A percentile compares a stretch with the other conserved stretches of the same genome.
Conservation (phyloP, 2,797 vertebrate species). For the Acipenser transmontanus region DNA sequence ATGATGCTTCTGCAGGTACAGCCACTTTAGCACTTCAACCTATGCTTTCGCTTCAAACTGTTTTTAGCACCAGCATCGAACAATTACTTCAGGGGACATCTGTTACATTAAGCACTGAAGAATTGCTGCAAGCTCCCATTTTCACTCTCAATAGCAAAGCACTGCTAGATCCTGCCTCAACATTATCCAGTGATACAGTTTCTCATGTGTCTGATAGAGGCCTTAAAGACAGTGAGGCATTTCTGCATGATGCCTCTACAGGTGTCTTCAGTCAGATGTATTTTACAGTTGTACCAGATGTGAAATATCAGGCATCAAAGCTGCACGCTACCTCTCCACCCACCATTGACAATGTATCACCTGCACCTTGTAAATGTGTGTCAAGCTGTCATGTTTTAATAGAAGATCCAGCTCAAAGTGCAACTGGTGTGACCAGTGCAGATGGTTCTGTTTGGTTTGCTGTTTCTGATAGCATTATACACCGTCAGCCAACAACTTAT, state of each 20-base stretch:
- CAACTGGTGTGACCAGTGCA: background rate
- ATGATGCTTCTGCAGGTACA: slow-evolving; percentile 42
- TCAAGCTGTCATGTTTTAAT: background rate
- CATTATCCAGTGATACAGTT: slow-evolving; percentile 40
- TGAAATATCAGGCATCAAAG: slow-evolving; percentile 23
- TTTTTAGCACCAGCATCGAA: slow-evolving; percentile 54
- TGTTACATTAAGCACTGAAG: slow-evolving; percentile 49
- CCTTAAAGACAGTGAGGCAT: slow-evolving; percentile 37
- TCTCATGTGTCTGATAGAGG: slow-evolving; percentile 46
- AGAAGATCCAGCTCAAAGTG: background rate
- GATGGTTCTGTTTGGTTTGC: background rate
- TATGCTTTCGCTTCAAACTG: slow-evolving; percentile 48
- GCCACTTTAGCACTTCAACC: slow-evolving; percentile 50
- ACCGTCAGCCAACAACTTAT: slow-evolving; percentile 44
- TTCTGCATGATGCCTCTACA: background rate
- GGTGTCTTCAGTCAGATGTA: slow-evolving; percentile 17
- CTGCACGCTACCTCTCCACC: background rate
- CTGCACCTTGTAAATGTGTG: background rate
- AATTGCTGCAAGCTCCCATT: slow-evolving; percentile 48
- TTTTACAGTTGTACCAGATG: slow-evolving; percentile 36
- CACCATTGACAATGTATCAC: background rate
- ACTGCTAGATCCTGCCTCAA: slow-evolving; percentile 36
- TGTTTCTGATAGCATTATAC: slow-evolving; percentile 36
- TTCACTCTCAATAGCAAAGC: slow-evolving; percentile 44
- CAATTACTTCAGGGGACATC: slow-evolving; percentile 42